Evolutionary conservation across 2,888 invertebrate genomes (phyloP), one percentile per base, ranked within the genome.

Genomic region (Scrobipalpa costella): DNA sequence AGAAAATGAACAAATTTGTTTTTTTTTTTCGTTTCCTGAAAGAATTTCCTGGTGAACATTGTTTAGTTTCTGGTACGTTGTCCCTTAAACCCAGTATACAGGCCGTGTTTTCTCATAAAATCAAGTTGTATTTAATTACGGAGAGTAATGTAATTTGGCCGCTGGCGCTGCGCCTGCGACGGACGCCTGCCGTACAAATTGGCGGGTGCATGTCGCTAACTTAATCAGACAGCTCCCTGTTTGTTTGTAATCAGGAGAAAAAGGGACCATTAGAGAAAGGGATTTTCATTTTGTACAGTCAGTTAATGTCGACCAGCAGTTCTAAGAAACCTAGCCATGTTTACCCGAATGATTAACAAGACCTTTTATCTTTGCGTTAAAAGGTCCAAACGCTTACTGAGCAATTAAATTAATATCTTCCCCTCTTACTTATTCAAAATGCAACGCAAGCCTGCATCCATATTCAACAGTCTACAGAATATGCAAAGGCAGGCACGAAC

Each of bases 161-260:
- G 82, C 80, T 73, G 70, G 71, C 73, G 61, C 3, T 36, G 19
- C 70, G 77, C 70, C 77, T 75, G 66, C 66, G 79, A 76, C 50
- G 17, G 27, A 17, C 36, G 11, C n/a, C 36, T 19, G 21, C 17
- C 61, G 17, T 84, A 88, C 89, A 88, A 89, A 90, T 90, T 90
- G 89, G 85, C 83, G 83, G 78, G 85, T 79, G 86, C 85, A 87
- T 88, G 87, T 84, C 90, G 81, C 80, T 90, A 90, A 91, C 86
- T 88, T 82, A 87, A 90, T 91, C 83, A 88, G 66, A 64, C 61
- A 66, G 65, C 68, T 73, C 77, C 79, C 77, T 71, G 69, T 72
- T 65, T 68, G 55, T 19, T 27, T 5, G 50, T 52, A 21, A 52
- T 52, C 27, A 19, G 15, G 40, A 62, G 27, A 15, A n/a, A 55